Conservation (phyloP, 2,797 vertebrate species). For the Masticophis lateralis region DNA sequence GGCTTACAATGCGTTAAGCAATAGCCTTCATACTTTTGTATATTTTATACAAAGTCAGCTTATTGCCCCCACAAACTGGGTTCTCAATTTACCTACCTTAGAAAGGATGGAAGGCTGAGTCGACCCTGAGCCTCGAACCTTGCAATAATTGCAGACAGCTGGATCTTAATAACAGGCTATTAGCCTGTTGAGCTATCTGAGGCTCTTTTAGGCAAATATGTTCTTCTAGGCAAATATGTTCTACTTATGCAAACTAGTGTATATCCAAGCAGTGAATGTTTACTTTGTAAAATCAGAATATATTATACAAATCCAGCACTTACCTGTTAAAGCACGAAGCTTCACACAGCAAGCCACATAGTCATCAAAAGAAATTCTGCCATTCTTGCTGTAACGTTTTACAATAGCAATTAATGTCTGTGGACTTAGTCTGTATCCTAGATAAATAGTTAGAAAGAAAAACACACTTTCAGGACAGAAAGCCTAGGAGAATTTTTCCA, state of each 20-base stretch:
- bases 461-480: neutral
- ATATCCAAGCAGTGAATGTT: neutral
- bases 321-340: constrained; percentile 85
- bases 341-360: constrained; percentile 90
- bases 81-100: too few relatives aligned
- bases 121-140: too few relatives aligned
- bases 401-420: constrained; percentile 77
- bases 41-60: too few relatives aligned
- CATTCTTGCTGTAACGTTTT: constrained; percentile 85
- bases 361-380: constrained; percentile 88
- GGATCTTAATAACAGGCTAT: too few relatives aligned
- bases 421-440: constrained; percentile 84
- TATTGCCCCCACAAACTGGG: too few relatives aligned
- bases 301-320: neutral
- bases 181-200: too few relatives aligned
- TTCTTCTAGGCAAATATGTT: neutral
- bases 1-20: too few relatives aligned
- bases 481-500: neutral
- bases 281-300: neutral
- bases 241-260: neutral
- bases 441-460: constrained; percentile 18
- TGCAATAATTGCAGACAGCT: too few relatives aligned
- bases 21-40: too few relatives aligned
- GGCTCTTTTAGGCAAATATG: too few relatives aligned
- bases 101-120: too few relatives aligned